Percentiles rank a stretch among this genome's conserved stretches.
phyloP scores from a whole-genome alignment of 2,888 invertebrate genomes.

The Drosophila koepferae region DNA sequence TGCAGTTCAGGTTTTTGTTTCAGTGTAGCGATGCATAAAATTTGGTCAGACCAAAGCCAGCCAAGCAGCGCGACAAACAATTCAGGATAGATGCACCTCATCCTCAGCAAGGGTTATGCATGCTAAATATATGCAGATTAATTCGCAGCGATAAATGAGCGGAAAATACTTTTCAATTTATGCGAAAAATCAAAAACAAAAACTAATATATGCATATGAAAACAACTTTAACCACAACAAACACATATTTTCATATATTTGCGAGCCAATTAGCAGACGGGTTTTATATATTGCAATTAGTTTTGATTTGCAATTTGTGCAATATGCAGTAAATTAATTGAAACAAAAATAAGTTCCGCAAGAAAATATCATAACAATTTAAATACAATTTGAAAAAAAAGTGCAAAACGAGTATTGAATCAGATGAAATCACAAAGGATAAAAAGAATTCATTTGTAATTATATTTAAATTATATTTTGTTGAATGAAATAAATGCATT shows the following conservation, averaged over 20 bases:
- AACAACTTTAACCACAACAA: slow-evolving; percentile 8
- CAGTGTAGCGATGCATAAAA: slow-evolving; percentile 71
- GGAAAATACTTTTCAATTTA: slow-evolving; percentile 36
- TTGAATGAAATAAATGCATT: too few relatives aligned
- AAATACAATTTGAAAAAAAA: too few relatives aligned
- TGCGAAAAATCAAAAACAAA: slow-evolving; percentile 15
- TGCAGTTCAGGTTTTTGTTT: slow-evolving; percentile 59
- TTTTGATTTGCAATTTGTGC: not conserved
- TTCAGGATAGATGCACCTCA: slow-evolving; percentile 39
- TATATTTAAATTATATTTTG: too few relatives aligned
- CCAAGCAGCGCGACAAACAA: slow-evolving; percentile 57
- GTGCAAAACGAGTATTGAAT: too few relatives aligned
- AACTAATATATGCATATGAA: slow-evolving; percentile 1
- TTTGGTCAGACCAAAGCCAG: slow-evolving; percentile 60
- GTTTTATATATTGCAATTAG: not conserved
- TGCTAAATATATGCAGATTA: slow-evolving; percentile 46
- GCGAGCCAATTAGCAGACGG: slow-evolving; percentile 10
- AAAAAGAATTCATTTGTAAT: not conserved
- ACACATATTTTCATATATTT: slow-evolving; percentile 23
- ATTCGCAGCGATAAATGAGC: slow-evolving; percentile 42
- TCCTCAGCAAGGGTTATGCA: slow-evolving; percentile 6
- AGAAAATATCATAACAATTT: not conserved
- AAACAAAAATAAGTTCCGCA: too few relatives aligned
- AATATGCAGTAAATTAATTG: not conserved
- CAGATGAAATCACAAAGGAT: not conserved